phyloP scores from a whole-genome alignment of 1,140 invertebrate genomes.

The Drosophila takahashii region DNA sequence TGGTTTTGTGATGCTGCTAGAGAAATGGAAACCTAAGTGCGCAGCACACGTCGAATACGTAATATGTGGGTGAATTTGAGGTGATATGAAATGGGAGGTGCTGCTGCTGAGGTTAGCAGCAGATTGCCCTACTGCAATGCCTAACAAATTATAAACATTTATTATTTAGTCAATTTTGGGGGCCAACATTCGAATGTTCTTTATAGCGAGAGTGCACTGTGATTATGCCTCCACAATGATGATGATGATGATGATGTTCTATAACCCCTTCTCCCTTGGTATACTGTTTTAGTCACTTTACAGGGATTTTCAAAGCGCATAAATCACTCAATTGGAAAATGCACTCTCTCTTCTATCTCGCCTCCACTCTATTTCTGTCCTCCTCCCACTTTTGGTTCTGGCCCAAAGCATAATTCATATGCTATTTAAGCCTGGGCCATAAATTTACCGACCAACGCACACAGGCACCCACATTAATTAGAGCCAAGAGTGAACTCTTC shows the following conservation, averaged over 20 bases:
- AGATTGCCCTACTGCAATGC: conserved; percentile 16
- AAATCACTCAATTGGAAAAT: conserved; percentile 83
- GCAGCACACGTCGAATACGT: conserved; percentile 48
- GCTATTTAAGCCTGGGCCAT: conserved; percentile 76
- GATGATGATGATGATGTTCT: conserved; percentile 11
- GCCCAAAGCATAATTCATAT: conserved; percentile 75
- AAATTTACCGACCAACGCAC: conserved; percentile 58
- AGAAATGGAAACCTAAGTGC: conserved; percentile 45
- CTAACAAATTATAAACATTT: conserved; percentile 57
- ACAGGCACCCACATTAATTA: conserved; percentile 73
- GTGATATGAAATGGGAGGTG: not conserved
- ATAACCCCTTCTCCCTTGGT: not conserved
- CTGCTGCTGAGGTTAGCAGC: conserved; percentile 15
- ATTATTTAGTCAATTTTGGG: conserved; percentile 42
- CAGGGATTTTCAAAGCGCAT: conserved; percentile 75
- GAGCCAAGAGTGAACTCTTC: conserved; percentile 55
- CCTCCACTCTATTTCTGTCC: not conserved
- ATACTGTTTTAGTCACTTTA: conserved; percentile 47
- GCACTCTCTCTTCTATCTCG: conserved; percentile 46
- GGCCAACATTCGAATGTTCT: not conserved
- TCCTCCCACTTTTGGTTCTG: conserved; percentile 14
- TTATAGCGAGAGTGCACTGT: conserved; percentile 12
- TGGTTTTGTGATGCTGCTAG: conserved; percentile 31
- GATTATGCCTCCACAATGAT: conserved; percentile 28
- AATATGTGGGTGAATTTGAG: conserved; percentile 27